phyloP scores from a whole-genome alignment of 2,113 vertebrate genomes.

The Dromiciops gliroides region DNA sequence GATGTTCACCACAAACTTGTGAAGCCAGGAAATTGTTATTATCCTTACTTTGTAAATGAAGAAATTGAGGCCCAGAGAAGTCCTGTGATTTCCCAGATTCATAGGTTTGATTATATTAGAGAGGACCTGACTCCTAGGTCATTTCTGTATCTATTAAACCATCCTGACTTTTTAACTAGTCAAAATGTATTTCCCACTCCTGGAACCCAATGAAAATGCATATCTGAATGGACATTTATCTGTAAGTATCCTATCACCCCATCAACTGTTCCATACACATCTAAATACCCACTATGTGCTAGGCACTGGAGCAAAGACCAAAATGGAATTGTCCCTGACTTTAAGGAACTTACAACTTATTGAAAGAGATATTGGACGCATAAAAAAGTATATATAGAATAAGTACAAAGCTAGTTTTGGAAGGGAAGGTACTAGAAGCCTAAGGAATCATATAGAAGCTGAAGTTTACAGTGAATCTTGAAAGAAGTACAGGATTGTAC shows the following conservation, averaged over 20 bases:
- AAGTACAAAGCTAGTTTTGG: background rate
- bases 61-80: background rate
- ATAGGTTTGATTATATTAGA: background rate
- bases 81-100: background rate
- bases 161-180: background rate
- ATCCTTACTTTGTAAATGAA: background rate
- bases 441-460: background rate
- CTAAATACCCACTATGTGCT: background rate
- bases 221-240: background rate
- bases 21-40: background rate
- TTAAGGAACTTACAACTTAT: background rate
- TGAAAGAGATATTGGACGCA: background rate
- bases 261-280: background rate
- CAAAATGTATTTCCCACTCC: background rate
- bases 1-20: background rate
- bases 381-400: background rate
- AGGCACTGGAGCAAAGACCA: background rate
- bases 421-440: background rate
- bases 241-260: background rate
- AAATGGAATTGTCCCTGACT: background rate
- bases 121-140: background rate
- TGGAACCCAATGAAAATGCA: constrained; percentile 36
- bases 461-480: background rate
- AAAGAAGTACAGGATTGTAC: background rate
- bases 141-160: background rate